phyloP scores from a whole-genome alignment of 2,113 vertebrate genomes.

The Engraulis encrasicolus region DNA sequence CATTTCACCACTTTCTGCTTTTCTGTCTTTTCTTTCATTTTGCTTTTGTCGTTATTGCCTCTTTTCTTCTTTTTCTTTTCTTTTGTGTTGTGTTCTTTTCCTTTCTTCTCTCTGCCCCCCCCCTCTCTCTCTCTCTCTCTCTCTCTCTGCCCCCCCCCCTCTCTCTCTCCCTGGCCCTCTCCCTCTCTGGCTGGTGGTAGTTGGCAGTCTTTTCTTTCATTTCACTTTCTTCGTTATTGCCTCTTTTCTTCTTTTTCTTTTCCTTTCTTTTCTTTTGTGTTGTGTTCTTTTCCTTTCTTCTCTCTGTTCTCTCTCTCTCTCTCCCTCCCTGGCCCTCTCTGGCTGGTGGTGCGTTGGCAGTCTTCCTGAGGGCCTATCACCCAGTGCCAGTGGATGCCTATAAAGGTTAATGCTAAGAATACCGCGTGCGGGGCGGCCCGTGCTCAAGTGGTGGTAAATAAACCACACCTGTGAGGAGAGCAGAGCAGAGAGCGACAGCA shows the following conservation, averaged over 20 bases:
- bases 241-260: background rate
- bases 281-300: background rate
- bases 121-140: conserved; percentile 1
- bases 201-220: no score
- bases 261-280: background rate
- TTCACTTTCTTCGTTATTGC: background rate
- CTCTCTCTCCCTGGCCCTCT: background rate
- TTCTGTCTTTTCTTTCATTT: background rate
- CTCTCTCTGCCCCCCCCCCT: background rate
- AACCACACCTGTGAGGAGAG: conserved; percentile 22
- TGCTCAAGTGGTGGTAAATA: conserved; percentile 48
- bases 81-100: background rate
- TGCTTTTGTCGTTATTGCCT: background rate
- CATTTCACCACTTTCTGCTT: background rate
- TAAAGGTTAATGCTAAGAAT: conserved; percentile 78
- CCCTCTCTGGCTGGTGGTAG: conserved; percentile 1
- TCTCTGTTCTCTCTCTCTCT: background rate
- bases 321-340: conserved; percentile 10
- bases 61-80: background rate
- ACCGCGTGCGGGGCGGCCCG: conserved; percentile 57
- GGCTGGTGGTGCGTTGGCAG: conserved; percentile 51
- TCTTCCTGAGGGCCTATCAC: conserved; percentile 58
- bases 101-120: background rate
- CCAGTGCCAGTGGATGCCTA: conserved; percentile 60
- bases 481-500: no score